These are phyloP conservation scores for Myodes glareolus DNA, from an alignment of 2,113 vertebrate species.

Conservation along the genomic window DNA sequence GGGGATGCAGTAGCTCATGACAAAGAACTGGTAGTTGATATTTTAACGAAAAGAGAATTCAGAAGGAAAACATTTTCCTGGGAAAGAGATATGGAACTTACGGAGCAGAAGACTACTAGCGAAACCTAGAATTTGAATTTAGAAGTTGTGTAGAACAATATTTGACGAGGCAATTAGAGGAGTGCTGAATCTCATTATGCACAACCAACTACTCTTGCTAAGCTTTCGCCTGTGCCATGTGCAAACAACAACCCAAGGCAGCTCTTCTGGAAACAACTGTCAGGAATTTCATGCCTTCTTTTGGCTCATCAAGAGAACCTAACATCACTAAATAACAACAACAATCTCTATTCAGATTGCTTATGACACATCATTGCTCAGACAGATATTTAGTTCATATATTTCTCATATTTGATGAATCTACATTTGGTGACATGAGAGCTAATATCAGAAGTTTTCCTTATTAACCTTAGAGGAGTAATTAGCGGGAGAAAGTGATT, in stretches of 20 bases:
- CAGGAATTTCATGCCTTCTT: background rate
- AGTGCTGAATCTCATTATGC: constrained; percentile 49
- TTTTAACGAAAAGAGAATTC: constrained; percentile 9
- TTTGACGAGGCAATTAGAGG: constrained; percentile 59
- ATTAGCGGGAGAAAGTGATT: background rate
- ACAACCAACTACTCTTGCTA: background rate
- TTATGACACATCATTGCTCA: background rate
- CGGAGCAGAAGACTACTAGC: constrained; percentile 40
- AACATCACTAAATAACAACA: background rate
- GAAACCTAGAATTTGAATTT: constrained; percentile 41
- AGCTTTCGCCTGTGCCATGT: background rate
- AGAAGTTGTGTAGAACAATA: constrained; percentile 66
- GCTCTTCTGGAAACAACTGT: constrained; percentile 20
- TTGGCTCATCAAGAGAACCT: background rate
- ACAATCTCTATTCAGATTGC: background rate
- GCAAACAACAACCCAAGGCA: background rate
- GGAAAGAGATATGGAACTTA: constrained; percentile 41
- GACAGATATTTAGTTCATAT: background rate
- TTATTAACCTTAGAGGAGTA: background rate
- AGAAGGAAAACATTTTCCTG: constrained; percentile 48
- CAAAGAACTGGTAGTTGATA: background rate
- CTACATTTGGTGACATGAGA: background rate
- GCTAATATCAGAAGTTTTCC: background rate
- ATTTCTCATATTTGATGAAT: background rate
- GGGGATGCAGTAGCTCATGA: background rate